Evolutionary conservation across 2,113 vertebrate genomes (phyloP).

Genomic region (Galbula dea): DNA sequence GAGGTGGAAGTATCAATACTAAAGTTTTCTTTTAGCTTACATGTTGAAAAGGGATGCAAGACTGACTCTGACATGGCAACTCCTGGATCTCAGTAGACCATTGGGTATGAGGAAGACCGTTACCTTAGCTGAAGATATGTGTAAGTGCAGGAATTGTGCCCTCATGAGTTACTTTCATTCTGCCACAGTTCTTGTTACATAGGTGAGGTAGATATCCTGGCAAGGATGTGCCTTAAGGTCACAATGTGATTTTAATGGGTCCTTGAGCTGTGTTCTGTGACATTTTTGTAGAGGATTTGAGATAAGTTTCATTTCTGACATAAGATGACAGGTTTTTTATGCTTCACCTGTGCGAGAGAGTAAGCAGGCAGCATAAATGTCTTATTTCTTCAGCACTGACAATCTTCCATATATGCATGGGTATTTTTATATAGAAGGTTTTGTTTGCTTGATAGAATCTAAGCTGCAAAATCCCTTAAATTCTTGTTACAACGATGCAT

Average conservation of each 20-base stretch:
- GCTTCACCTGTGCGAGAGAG: background rate
- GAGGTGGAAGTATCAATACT: background rate
- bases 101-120: background rate
- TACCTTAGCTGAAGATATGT: background rate
- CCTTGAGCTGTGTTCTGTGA: background rate
- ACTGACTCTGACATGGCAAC: background rate
- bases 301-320: background rate
- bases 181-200: background rate
- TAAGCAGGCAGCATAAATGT: background rate
- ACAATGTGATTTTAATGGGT: background rate
- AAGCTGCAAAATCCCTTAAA: background rate
- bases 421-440: background rate
- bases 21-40: background rate
- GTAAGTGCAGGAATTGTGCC: background rate
- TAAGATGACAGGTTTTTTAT: background rate
- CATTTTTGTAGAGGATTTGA: background rate
- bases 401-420: background rate
- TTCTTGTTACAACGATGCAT: background rate
- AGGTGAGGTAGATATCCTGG: rapidly evolving
- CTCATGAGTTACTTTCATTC: background rate
- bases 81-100: background rate
- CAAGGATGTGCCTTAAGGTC: background rate
- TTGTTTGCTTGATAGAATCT: background rate
- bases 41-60: background rate
- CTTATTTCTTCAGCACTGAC: background rate